These are phyloP conservation scores for Melanotaenia boesemani DNA, from an alignment of 2,797 vertebrate species.

Conservation along the genomic window DNA sequence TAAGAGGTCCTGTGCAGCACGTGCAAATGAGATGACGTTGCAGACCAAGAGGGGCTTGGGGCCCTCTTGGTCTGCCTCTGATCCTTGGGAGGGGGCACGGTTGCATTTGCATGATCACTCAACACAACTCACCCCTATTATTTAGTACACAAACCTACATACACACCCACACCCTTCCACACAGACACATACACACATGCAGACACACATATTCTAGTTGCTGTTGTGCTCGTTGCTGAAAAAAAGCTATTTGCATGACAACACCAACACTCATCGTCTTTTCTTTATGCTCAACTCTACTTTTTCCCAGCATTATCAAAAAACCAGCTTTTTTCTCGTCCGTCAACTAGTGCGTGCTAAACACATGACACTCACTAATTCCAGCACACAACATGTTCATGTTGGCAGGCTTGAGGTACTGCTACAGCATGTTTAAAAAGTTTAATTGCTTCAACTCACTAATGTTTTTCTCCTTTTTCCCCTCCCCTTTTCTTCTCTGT, in stretches of 20 bases:
- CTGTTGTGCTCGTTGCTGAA: too few species aligned
- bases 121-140: too few species aligned
- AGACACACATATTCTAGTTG: too few species aligned
- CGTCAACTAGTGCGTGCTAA: background rate
- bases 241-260: background rate
- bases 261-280: background rate
- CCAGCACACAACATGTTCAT: background rate
- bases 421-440: background rate
- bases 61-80: too few species aligned
- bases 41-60: background rate
- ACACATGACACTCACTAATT: background rate
- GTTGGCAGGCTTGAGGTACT: background rate
- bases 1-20: background rate
- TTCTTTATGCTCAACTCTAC: background rate
- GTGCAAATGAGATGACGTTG: background rate
- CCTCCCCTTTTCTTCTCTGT: background rate
- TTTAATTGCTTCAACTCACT: slow-evolving; percentile 23
- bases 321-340: background rate
- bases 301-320: background rate
- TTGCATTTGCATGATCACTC: too few species aligned
- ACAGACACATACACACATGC: too few species aligned
- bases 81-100: too few species aligned
- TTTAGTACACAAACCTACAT: too few species aligned
- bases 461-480: background rate
- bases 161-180: too few species aligned